Evolutionary conservation across 2,113 vertebrate genomes (phyloP).

Genomic region (Meriones unguiculatus): DNA sequence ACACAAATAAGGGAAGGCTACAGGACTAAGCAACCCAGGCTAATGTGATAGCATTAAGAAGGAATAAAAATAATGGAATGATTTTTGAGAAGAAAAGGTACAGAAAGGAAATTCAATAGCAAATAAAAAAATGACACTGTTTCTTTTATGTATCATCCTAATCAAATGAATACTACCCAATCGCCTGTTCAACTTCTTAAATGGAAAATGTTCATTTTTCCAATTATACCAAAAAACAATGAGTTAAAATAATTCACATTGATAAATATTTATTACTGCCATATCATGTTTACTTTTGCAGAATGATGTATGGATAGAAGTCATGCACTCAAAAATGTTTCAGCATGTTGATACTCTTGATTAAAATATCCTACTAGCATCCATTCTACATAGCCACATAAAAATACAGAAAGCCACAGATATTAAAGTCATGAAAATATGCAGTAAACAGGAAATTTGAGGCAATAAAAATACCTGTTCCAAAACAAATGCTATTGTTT

Average conservation of each 20-base stretch:
- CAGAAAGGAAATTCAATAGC: not conserved
- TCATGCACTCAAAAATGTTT: constrained; percentile 19
- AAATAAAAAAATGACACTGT: not conserved
- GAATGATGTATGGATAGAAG: not conserved
- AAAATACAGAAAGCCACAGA: not conserved
- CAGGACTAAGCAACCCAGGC: no score
- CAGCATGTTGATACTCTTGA: constrained; percentile 1
- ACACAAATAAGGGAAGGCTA: not conserved
- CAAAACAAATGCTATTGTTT: constrained; percentile 94
- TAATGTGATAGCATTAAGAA: not conserved
- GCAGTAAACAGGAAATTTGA: not conserved
- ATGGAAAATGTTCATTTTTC: not conserved
- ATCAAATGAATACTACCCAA: not conserved
- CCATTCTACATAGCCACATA: not conserved
- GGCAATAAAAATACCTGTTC: constrained; percentile 91
- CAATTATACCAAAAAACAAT: constrained; percentile 28
- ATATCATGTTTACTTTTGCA: not conserved
- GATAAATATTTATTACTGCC: constrained; percentile 11
- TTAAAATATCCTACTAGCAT: constrained; percentile 47
- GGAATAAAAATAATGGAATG: not conserved
- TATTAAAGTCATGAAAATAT: constrained; percentile 37
- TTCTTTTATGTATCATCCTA: constrained; percentile 10
- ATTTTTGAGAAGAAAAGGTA: not conserved
- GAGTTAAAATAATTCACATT: not conserved
- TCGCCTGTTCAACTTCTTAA: not conserved